Evolutionary conservation across 2,113 vertebrate genomes (phyloP), one percentile per base, ranked within the genome.

Genomic region (Dinomys branickii): DNA sequence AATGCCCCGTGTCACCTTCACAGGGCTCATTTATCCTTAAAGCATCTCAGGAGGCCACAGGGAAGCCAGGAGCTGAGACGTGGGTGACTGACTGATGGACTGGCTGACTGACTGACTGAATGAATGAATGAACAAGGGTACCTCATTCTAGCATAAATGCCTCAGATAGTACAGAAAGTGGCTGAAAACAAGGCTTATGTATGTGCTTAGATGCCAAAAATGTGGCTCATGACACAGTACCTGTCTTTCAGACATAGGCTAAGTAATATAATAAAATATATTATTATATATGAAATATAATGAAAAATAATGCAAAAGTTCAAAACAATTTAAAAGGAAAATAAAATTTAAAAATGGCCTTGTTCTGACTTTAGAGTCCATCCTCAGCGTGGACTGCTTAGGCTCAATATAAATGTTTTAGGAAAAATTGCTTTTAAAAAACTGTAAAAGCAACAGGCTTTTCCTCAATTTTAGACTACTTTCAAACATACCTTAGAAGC

Each of bases 241-340:
- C 33, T 38, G 80, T 26, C 59, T 85, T 69, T 11, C 78, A 96
- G 80, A 67, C 47, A 41, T 44, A 77, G 47, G 35, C 61, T 92
- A 28, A 47, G 4, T 44, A 83, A 89, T 56, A 38, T n/a, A 71
- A 44, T 20, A 59, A 94, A 95, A 77, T 38, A 1, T n/a, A n/a
- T n/a, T n/a, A n/a, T n/a, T n/a, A n/a, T n/a, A n/a, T n/a, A n/a
- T n/a, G n/a, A n/a, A 71, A 44, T 20, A 59, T 93, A 95, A 77
- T 38, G 65, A 61, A 24, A 81, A 88, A 85, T 67, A 59, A 80
- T 47, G 63, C 47, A 94, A 87, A 38, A n/a, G 67, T 65, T 65
- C 28, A 65, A 92, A 92, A 75, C 6, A 88, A 95, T 59, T 19
- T 80, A 63, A 94, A 96, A 80, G 28, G 24, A 59, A 88, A 67